Conservation (phyloP, 2,797 vertebrate genomes). For the Mionectes olivaceus region DNA sequence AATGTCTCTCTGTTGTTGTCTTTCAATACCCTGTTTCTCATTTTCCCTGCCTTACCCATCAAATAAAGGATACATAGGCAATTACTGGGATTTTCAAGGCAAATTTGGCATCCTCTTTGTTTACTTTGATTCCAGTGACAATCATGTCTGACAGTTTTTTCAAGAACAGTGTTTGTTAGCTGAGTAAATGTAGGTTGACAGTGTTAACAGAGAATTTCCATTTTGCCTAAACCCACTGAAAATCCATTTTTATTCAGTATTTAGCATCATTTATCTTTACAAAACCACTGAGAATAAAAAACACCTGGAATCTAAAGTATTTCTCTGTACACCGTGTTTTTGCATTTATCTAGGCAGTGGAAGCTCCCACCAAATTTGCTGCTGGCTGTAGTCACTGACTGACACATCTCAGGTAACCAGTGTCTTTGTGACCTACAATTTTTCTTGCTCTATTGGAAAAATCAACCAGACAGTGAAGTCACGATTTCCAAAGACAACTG, state of each 20-base stretch:
- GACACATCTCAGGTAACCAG: background rate
- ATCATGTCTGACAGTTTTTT: conserved; percentile 31
- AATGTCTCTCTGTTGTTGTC: background rate
- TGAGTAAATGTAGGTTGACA: conserved; percentile 21
- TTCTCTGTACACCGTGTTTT: background rate
- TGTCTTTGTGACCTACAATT: background rate
- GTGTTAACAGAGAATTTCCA: background rate
- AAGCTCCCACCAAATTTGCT: background rate
- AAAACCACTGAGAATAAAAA: background rate
- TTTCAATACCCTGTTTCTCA: background rate
- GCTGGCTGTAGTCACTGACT: background rate
- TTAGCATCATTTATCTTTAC: background rate
- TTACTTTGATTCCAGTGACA: conserved; percentile 39
- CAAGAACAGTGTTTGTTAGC: conserved; percentile 10
- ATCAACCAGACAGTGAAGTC: background rate
- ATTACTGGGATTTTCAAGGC: conserved; percentile 10
- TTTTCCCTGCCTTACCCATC: background rate
- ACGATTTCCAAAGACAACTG: background rate
- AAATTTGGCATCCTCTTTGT: conserved; percentile 34
- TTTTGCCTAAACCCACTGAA: conserved; percentile 16
- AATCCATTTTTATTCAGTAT: background rate
- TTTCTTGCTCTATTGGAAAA: background rate
- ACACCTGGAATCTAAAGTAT: background rate
- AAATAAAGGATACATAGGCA: background rate
- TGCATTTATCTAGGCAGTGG: background rate